Evolutionary conservation across 2,113 vertebrate genomes (phyloP).

Genomic region (Channa maculata): DNA sequence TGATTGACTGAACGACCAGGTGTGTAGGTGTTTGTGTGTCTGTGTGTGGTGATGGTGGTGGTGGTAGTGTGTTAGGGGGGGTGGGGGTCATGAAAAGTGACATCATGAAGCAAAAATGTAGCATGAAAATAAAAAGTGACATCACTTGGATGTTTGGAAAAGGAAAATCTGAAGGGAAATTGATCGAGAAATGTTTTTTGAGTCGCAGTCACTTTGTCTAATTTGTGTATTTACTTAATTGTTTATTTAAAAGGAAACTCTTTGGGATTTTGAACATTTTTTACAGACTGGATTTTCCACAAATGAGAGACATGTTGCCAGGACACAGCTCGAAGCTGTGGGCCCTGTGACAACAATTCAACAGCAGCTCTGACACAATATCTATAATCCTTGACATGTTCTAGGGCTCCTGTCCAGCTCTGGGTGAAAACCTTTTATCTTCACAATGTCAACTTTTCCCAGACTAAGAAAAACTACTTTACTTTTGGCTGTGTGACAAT

Average conservation of each 20-base stretch:
- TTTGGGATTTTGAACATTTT: not conserved
- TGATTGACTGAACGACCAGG: too few relatives aligned
- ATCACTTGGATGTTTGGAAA: too few relatives aligned
- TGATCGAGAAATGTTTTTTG: too few relatives aligned
- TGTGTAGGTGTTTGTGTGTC: too few relatives aligned
- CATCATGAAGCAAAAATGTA: constrained; percentile 7
- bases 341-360: constrained; percentile 39
- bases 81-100: constrained; percentile 13
- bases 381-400: constrained; percentile 58
- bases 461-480: constrained; percentile 46
- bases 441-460: constrained; percentile 51
- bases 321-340: constrained; percentile 18
- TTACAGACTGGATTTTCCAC: constrained; percentile 12
- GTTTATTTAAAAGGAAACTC: not conserved
- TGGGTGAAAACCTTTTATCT: constrained; percentile 48
- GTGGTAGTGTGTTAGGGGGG: too few relatives aligned
- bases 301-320: constrained; percentile 25
- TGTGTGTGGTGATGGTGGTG: too few relatives aligned
- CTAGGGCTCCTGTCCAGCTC: constrained; percentile 34
- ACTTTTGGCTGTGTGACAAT: constrained; percentile 43
- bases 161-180: too few relatives aligned
- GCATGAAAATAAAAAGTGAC: constrained; percentile 21
- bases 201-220: too few relatives aligned
- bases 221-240: not conserved
- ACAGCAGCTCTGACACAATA: constrained; percentile 50